phyloP scores from a whole-genome alignment of 2,888 invertebrate species.

The Oligia latruncula region DNA sequence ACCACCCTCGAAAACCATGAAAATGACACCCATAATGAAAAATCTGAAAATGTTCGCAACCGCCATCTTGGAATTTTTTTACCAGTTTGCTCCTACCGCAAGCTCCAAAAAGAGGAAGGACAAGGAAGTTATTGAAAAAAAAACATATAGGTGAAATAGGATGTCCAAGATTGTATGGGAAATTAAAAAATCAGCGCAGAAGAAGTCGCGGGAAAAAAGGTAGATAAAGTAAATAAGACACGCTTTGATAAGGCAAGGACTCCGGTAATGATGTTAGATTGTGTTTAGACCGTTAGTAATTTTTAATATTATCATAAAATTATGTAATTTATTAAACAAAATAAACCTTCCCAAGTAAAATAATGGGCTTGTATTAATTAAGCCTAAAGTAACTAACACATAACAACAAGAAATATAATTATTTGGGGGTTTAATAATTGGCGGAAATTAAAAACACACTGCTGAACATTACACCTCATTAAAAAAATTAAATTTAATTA shows the following conservation, averaged over 20 bases:
- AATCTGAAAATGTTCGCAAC: too few relatives aligned
- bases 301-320: not conserved
- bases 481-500: not conserved
- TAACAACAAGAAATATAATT: not conserved
- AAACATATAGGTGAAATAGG: not conserved
- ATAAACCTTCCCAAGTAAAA: not conserved
- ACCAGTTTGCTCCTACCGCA: too few relatives aligned
- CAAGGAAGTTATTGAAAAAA: not conserved
- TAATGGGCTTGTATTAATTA: not conserved
- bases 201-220: not conserved
- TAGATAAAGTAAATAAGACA: not conserved
- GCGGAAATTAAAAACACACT: conserved; percentile 1
- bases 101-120: not conserved
- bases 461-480: conserved; percentile 22
- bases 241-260: conserved; percentile 4
- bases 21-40: too few relatives aligned
- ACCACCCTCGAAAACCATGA: too few relatives aligned
- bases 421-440: not conserved
- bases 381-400: not conserved
- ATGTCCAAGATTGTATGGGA: too few relatives aligned
- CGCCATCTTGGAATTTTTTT: too few relatives aligned
- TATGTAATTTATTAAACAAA: not conserved
- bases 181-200: not conserved
- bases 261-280: not conserved
- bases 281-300: not conserved